Evolutionary conservation across 35 echinoderm and acorn worm genomes (phyloP).

Genomic region (Apostichopus parvimensis): DNA sequence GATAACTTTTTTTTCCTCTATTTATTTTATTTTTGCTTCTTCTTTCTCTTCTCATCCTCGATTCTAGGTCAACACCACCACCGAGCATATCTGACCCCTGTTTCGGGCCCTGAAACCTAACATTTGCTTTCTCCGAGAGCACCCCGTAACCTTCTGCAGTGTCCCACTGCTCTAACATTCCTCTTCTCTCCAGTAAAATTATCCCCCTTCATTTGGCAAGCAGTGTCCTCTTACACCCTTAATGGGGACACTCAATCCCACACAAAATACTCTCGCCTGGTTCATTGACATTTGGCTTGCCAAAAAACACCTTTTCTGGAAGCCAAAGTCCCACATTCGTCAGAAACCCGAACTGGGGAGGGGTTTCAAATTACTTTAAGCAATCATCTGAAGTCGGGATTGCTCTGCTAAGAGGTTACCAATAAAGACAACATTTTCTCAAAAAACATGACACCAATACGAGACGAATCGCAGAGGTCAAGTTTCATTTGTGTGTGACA

Average conservation of each 20-base stretch:
- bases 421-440: slow-evolving; percentile 56
- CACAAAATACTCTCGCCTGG: slow-evolving; percentile 38
- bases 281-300: slow-evolving; percentile 58
- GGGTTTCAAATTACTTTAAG: slow-evolving; percentile 55
- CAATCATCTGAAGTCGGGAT: slow-evolving; percentile 48
- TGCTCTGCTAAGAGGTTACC: slow-evolving; percentile 50
- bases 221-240: slow-evolving; percentile 63
- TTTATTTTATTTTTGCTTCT: neutral
- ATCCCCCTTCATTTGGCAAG: slow-evolving; percentile 62
- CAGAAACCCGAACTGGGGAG: slow-evolving; percentile 52
- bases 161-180: slow-evolving; percentile 56
- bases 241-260: slow-evolving; percentile 63
- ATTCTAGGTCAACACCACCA: slow-evolving; percentile 52
- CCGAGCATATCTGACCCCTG: slow-evolving; percentile 36
- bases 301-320: slow-evolving; percentile 55
- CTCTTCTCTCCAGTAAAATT: slow-evolving; percentile 42
- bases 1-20: neutral
- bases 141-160: slow-evolving; percentile 49
- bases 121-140: slow-evolving; percentile 43
- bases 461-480: slow-evolving; percentile 28
- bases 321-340: slow-evolving; percentile 58
- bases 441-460: slow-evolving; percentile 59
- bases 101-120: slow-evolving; percentile 54
- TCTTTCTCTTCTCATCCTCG: neutral
- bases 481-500: slow-evolving; percentile 56